Conservation (phyloP, 2,797 vertebrate genomes). For the Apogon talboti region DNA sequence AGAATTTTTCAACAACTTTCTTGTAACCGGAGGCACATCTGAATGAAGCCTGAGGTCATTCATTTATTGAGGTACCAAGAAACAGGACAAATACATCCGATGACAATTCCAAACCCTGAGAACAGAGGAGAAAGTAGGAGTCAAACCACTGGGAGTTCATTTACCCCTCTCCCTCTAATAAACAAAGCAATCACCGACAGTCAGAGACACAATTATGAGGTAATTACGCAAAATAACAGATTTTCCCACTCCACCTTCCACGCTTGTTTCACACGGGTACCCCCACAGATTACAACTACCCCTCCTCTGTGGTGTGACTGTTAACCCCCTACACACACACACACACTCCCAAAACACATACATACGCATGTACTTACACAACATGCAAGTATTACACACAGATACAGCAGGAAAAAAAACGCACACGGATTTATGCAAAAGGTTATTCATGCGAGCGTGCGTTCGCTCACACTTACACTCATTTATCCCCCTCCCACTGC, state of each 20-base stretch:
- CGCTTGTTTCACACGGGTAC: conserved; percentile 59
- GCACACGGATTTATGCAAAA: conserved; percentile 57
- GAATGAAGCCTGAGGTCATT: too few relatives aligned
- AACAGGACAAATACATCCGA: too few relatives aligned
- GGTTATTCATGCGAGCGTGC: conserved; percentile 51
- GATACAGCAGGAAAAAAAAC: conserved; percentile 40
- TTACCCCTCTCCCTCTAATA: conserved; percentile 58
- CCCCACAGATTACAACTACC: conserved; percentile 58
- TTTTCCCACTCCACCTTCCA: conserved; percentile 67
- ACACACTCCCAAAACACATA: conserved; percentile 25
- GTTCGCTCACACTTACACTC: conserved; percentile 31
- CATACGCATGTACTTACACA: conserved; percentile 27
- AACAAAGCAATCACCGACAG: conserved; percentile 78
- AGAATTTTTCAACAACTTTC: too few relatives aligned
- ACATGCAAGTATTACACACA: conserved; percentile 25
- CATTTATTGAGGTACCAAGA: too few relatives aligned
- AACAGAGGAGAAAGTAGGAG: conserved; percentile 31
- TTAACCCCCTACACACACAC: too few relatives aligned
- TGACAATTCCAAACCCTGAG: conserved; percentile 1
- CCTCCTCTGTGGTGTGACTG: conserved; percentile 32
- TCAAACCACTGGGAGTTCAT: conserved; percentile 56
- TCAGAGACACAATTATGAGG: conserved; percentile 74
- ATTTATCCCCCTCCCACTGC: conserved; percentile 45
- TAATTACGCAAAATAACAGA: conserved; percentile 81
- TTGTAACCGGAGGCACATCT: too few relatives aligned